Percentiles rank a stretch among this genome's conserved stretches.
Conservation (phyloP, 2,888 invertebrate species). For the Zeuzera pyrina region DNA sequence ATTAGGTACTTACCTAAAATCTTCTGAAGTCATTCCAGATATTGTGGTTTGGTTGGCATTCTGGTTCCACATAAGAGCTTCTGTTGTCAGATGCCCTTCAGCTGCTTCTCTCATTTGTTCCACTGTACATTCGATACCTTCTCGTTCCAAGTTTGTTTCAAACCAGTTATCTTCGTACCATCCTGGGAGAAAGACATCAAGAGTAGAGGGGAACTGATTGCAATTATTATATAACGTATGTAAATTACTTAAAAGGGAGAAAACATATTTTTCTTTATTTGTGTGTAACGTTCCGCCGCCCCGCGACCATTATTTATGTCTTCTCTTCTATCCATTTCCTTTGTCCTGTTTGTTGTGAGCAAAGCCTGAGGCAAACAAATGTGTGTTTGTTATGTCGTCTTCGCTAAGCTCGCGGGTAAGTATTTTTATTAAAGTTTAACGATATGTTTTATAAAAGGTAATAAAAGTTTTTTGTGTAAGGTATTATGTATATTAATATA, state of each 20-base stretch:
- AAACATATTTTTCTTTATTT: constrained; percentile 28
- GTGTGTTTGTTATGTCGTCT: constrained; percentile 37
- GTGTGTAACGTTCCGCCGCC: constrained; percentile 23
- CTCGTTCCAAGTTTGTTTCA: constrained; percentile 87
- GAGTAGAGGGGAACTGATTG: too few relatives aligned
- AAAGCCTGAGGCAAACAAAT: constrained; percentile 39
- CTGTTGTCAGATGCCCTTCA: constrained; percentile 98
- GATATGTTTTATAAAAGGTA: constrained; percentile 14
- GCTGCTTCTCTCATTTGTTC: constrained; percentile 96
- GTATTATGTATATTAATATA: too few relatives aligned
- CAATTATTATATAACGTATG: not conserved
- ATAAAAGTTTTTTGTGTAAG: constrained; percentile 1
- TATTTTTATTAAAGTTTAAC: constrained; percentile 32
- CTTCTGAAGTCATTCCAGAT: constrained; percentile 95
- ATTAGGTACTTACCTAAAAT: constrained; percentile 76
- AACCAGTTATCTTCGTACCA: constrained; percentile 99
- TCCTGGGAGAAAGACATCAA: constrained; percentile 61
- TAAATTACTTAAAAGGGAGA: too few relatives aligned
- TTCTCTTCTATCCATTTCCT: constrained; percentile 45
- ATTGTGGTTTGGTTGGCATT: constrained; percentile 91
- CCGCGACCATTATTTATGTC: constrained; percentile 44
- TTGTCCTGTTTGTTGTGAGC: constrained; percentile 43
- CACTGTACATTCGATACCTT: constrained; percentile 92
- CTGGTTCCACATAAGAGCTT: constrained; percentile 98
- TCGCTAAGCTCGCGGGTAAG: constrained; percentile 23